These are phyloP conservation scores for Acrocephalus arundinaceus DNA, from an alignment of 2,113 vertebrate species.

Conservation along the genomic window DNA sequence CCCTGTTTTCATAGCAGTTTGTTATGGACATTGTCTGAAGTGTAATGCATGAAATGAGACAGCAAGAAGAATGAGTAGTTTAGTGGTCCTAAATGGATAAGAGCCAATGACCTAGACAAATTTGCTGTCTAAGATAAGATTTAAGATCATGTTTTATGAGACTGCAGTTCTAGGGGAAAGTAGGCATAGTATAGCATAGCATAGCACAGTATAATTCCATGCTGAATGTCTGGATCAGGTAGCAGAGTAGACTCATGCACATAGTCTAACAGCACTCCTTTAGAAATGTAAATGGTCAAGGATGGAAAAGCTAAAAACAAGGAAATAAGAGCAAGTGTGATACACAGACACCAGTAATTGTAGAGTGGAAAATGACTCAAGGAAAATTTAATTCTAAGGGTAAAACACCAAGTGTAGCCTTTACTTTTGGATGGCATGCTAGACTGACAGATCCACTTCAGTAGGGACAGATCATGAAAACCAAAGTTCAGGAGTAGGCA, in stretches of 20 bases:
- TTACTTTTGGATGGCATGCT: not conserved
- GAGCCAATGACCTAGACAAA: not conserved
- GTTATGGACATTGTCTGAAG: not conserved
- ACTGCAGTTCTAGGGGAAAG: not conserved
- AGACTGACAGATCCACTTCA: not conserved
- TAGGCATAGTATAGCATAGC: fast-evolving
- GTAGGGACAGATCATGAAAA: not conserved
- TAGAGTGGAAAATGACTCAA: not conserved
- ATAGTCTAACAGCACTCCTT: not conserved
- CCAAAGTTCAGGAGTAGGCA: not conserved
- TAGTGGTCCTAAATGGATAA: not conserved
- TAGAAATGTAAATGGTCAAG: not conserved
- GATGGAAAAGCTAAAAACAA: not conserved
- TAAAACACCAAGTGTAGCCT: not conserved
- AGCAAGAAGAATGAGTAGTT: not conserved
- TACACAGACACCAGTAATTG: not conserved
- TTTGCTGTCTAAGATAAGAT: not conserved
- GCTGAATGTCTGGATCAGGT: not conserved
- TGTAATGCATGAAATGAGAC: not conserved
- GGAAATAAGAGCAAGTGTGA: not conserved
- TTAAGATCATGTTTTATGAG: not conserved
- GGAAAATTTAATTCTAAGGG: not conserved
- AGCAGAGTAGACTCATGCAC: not conserved
- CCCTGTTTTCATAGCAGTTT: not conserved
- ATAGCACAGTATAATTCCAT: not conserved